Conservation (phyloP, 1,140 invertebrate genomes). For the Lepidostoma basale region DNA sequence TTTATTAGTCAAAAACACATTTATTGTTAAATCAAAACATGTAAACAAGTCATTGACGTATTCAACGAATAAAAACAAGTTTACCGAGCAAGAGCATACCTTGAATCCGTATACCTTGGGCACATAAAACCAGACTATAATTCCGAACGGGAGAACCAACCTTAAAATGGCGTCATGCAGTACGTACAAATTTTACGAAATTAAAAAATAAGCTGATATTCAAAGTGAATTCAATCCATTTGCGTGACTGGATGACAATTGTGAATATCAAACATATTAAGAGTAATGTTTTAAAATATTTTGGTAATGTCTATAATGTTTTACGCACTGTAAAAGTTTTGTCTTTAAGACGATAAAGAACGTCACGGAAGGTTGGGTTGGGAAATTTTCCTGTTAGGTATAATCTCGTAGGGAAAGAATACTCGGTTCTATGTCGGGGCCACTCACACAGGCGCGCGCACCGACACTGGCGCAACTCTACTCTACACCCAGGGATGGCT, state of each 20-base stretch:
- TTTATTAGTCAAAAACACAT: no score
- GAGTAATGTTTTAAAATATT: neutral
- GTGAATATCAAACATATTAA: no score
- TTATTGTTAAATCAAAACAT: no score
- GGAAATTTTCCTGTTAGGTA: conserved; percentile 41
- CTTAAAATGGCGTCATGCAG: conserved; percentile 30
- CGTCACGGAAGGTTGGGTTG: conserved; percentile 41
- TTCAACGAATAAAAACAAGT: neutral
- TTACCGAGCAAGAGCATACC: conserved; percentile 9
- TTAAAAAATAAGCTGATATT: neutral
- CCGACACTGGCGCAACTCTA: neutral
- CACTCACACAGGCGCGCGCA: conserved; percentile 10
- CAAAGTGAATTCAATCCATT: no score
- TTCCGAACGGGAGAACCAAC: conserved; percentile 20
- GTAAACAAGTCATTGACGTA: no score
- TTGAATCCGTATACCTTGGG: neutral
- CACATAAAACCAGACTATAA: conserved; percentile 38
- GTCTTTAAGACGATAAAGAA: conserved; percentile 15
- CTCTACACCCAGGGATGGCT: no score
- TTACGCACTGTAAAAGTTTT: conserved; percentile 13
- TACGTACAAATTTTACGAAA: neutral
- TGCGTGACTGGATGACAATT: no score
- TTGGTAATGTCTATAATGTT: neutral
- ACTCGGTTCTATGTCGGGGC: conserved; percentile 34
- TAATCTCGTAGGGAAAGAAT: conserved; percentile 40